A percentile compares a stretch with the other conserved stretches of the same genome.
These are phyloP conservation scores for Meganola albula DNA, from an alignment of 2,888 invertebrate genomes.

Conservation along the genomic window DNA sequence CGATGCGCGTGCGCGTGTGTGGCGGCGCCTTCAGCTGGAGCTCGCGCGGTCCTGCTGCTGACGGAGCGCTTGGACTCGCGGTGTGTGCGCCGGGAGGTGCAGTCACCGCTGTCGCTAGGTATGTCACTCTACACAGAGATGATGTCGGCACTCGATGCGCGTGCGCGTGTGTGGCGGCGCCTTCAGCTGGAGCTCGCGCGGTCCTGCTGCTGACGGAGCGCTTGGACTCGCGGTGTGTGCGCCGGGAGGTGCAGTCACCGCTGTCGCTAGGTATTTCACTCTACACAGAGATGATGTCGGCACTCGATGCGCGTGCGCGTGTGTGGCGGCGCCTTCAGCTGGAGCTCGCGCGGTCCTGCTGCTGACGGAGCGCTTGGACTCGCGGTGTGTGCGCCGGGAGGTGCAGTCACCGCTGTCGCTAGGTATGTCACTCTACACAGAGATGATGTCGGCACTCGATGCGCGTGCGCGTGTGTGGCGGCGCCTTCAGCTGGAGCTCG, in stretches of 20 bases:
- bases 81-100: too few species aligned
- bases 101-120: too few species aligned
- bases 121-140: too few species aligned
- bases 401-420: slow-evolving; percentile 95
- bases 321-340: slow-evolving; percentile 92
- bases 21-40: slow-evolving; percentile 84
- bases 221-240: slow-evolving; percentile 93
- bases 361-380: slow-evolving; percentile 94
- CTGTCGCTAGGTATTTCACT: slow-evolving; percentile 93
- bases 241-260: slow-evolving; percentile 95
- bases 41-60: too few species aligned
- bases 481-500: slow-evolving; percentile 95
- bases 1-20: slow-evolving; percentile 97
- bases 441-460: slow-evolving; percentile 98
- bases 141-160: slow-evolving; percentile 96
- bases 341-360: slow-evolving; percentile 92
- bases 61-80: too few species aligned
- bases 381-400: slow-evolving; percentile 94
- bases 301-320: slow-evolving; percentile 92
- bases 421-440: too few species aligned
- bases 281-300: slow-evolving; percentile 97
- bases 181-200: slow-evolving; percentile 94
- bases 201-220: slow-evolving; percentile 92
- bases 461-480: slow-evolving; percentile 87
- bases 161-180: slow-evolving; percentile 89